Base-by-base conservation (phyloP, 2,888 invertebrate genomes). In the Oscheius sp. region DNA sequence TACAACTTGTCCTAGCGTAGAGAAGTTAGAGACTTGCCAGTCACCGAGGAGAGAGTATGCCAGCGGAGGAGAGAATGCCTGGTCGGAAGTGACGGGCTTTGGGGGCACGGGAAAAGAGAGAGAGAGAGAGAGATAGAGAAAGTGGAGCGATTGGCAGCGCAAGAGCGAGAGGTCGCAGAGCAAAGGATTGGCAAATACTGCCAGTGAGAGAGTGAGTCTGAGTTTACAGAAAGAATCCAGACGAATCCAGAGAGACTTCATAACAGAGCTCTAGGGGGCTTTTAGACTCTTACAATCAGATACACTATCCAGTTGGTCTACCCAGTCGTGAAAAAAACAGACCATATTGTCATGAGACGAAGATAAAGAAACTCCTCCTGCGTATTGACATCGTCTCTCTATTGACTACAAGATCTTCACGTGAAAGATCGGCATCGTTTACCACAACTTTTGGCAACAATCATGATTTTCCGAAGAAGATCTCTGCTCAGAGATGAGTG, bases 161-260 rank as follows among this genome's bases (percentile, higher is more conserved):
- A 58, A 47, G 50, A 21, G 29, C 37, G 47, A 70, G 48, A 57
- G 59, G 58, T 55, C 58, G 70, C 29, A 70, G 70, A 58, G 68
- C 53, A 35, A 35, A 51, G 29, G 66, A 53, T 68, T 53, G 68
- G 68, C 68, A 68, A 68, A 68, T 68, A 68, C 68, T 68, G 68
- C 55, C 35, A 47, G 35, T 53, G 50, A 42, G 42, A 42, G 42
- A 42, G 21, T 21, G 42, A 42, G 42, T 42, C 42, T 42, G 42
- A 55, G 68, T 68, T 68, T 68, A 68, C 68, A 68, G 68, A 51
- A 53, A 68, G 53, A 68, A 42, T 42, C 42, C 42, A 42, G 21
- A 21, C 21, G 21, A 21, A 21, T 21, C 21, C 21, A 21, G 21
- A 21, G 42, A 42, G 42, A 42, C 42, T 60, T 60, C 13, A 37